phyloP scores from a whole-genome alignment of 2,888 invertebrate species.

The Oscheius myriophilus region DNA sequence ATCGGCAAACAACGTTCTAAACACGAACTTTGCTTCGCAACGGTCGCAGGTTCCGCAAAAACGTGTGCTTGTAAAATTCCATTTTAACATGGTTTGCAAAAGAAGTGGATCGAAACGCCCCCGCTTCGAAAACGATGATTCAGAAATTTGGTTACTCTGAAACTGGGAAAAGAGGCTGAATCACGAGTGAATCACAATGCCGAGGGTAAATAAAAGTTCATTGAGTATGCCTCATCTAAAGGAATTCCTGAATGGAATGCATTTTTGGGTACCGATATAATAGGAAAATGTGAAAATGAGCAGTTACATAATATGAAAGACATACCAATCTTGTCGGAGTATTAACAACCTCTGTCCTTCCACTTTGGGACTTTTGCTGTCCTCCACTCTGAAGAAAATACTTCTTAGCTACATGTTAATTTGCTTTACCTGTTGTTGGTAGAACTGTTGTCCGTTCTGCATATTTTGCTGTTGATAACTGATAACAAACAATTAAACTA shows the following conservation, averaged over 20 bases:
- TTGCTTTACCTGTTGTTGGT: conserved; percentile 5
- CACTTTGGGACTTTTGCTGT: conserved; percentile 12
- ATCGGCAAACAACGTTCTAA: too few relatives aligned
- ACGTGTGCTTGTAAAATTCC: too few relatives aligned
- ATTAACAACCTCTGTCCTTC: conserved; percentile 35
- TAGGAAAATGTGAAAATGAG: too few relatives aligned
- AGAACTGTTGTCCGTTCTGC: conserved; percentile 2
- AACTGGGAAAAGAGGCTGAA: neutral
- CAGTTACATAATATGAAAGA: neutral
- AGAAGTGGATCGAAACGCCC: too few relatives aligned
- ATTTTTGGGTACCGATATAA: too few relatives aligned
- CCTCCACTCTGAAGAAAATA: neutral
- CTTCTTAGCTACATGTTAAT: neutral
- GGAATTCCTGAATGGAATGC: too few relatives aligned
- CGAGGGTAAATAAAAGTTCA: neutral
- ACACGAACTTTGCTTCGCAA: too few relatives aligned
- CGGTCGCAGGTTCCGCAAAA: too few relatives aligned
- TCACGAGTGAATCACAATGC: neutral
- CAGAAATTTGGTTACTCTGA: neutral
- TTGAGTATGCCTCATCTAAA: neutral
- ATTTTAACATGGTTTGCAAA: too few relatives aligned
- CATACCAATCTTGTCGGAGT: conserved; percentile 26
- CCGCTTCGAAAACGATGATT: neutral
- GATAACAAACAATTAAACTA: too few relatives aligned
- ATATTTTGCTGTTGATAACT: neutral